Evolutionary conservation across 2,888 invertebrate species (phyloP).

Genomic region (Amaurobius ferox): DNA sequence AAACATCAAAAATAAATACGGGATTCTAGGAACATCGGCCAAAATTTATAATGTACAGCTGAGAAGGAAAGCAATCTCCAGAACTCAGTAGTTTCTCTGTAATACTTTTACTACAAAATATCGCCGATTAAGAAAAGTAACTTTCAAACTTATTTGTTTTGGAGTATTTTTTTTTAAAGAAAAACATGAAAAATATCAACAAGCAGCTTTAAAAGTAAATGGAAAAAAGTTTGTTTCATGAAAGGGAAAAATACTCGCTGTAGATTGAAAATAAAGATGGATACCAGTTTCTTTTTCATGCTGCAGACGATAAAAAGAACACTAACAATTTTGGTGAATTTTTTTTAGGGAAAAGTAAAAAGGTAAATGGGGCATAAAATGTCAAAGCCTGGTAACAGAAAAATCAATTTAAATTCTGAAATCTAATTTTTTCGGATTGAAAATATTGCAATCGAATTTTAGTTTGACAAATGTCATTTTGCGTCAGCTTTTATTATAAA

Average conservation of each 20-base stretch:
- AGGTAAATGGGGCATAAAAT: constrained; percentile 5
- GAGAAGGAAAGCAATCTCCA: background rate
- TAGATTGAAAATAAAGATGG: constrained; percentile 10
- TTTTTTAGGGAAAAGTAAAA: background rate
- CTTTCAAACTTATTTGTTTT: background rate
- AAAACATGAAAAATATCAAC: background rate
- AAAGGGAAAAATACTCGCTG: background rate
- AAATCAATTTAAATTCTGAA: background rate
- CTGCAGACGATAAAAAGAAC: background rate
- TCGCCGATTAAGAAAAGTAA: background rate
- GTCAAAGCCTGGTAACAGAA: background rate
- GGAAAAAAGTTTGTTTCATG: background rate
- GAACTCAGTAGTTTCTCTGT: background rate
- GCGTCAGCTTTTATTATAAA: background rate
- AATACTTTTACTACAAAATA: background rate
- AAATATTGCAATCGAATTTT: background rate
- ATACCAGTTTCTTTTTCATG: background rate
- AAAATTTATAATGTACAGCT: background rate
- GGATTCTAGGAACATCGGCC: background rate
- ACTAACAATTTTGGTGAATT: background rate
- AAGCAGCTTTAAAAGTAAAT: background rate
- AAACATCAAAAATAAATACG: background rate
- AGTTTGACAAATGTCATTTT: background rate
- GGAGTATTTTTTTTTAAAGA: background rate
- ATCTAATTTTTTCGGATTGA: background rate